phyloP scores from a whole-genome alignment of 2,888 invertebrate genomes.

The Andrena chrysosceles region DNA sequence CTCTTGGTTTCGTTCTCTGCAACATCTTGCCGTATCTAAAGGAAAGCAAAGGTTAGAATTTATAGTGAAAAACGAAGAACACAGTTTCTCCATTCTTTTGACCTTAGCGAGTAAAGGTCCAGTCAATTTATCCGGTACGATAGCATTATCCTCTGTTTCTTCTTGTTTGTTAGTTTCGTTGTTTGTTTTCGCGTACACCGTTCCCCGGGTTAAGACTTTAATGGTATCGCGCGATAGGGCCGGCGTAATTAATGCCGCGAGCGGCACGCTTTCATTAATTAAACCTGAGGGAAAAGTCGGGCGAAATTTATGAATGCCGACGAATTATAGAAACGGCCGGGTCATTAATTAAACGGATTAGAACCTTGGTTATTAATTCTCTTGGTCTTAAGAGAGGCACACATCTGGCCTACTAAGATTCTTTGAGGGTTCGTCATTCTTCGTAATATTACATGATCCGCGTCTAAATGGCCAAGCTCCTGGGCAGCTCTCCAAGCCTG shows the following conservation, averaged over 20 bases:
- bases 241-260: slow-evolving; percentile 71
- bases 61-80: not conserved
- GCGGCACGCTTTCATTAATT: slow-evolving; percentile 73
- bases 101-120: slow-evolving; percentile 70
- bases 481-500: slow-evolving; percentile 67
- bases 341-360: slow-evolving; percentile 19
- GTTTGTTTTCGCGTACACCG: slow-evolving; percentile 53
- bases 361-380: slow-evolving; percentile 74
- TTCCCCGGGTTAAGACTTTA: slow-evolving; percentile 70
- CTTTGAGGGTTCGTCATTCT: slow-evolving; percentile 76
- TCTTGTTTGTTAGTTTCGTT: slow-evolving; percentile 32
- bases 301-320: slow-evolving; percentile 10
- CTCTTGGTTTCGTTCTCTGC: slow-evolving; percentile 54
- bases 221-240: slow-evolving; percentile 73
- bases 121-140: slow-evolving; percentile 59
- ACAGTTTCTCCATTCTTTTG: not conserved
- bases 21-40: slow-evolving; percentile 56
- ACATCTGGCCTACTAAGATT: slow-evolving; percentile 75
- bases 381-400: slow-evolving; percentile 73
- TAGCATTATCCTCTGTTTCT: slow-evolving; percentile 45
- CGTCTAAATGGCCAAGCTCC: slow-evolving; percentile 64
- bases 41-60: not conserved
- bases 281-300: slow-evolving; percentile 60
- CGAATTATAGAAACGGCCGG: not conserved
- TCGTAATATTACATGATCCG: slow-evolving; percentile 72